Evolutionary conservation across 1,140 invertebrate genomes (phyloP).

Genomic region (Conopomorpha cramerella): DNA sequence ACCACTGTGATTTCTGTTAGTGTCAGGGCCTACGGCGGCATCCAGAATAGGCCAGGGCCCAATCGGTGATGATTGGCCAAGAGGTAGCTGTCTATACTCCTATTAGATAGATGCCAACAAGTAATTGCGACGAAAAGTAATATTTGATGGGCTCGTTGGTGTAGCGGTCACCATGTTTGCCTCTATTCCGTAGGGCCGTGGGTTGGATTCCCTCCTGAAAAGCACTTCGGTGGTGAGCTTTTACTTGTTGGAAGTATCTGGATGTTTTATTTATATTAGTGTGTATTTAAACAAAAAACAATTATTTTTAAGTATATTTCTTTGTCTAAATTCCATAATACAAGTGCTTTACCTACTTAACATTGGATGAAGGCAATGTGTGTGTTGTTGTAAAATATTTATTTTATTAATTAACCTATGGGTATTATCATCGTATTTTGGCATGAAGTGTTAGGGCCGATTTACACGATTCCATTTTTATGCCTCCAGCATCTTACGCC

Average conservation of each 20-base stretch:
- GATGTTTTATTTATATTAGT: not conserved
- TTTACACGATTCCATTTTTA: not conserved
- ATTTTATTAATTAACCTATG: not conserved
- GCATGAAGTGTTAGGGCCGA: not conserved
- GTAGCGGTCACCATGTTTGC: too few relatives aligned
- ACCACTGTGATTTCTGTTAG: too few relatives aligned
- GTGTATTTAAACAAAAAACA: not conserved
- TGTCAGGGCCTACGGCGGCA: too few relatives aligned
- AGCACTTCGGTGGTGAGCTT: too few relatives aligned
- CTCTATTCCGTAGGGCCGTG: too few relatives aligned
- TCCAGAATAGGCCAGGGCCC: not conserved
- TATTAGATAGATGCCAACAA: not conserved
- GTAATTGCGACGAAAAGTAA: not conserved
- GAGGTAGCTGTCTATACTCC: not conserved
- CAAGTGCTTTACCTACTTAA: not conserved
- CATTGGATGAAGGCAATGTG: too few relatives aligned
- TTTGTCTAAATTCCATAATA: not conserved
- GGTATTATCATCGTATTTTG: not conserved
- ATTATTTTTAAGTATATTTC: not conserved
- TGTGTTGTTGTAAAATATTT: too few relatives aligned
- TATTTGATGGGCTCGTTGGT: too few relatives aligned
- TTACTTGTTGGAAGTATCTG: not conserved
- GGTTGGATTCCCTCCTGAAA: too few relatives aligned
- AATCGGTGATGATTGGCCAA: not conserved
- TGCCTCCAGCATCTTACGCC: too few relatives aligned